phyloP scores from a whole-genome alignment of 2,113 vertebrate genomes.

The Sinocyclocheilus rhinocerous region DNA sequence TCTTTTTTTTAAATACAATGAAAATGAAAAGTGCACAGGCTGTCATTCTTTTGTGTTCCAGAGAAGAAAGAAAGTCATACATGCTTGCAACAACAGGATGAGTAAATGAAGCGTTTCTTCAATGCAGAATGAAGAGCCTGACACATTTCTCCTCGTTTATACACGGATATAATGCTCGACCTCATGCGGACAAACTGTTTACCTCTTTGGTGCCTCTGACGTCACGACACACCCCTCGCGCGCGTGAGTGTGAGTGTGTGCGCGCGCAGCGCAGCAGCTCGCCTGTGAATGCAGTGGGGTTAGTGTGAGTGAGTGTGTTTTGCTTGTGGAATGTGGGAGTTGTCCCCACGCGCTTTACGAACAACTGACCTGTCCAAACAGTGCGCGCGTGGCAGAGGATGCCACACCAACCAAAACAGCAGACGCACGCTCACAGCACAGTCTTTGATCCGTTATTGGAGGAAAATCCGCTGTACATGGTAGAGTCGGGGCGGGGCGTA shows the following conservation, averaged over 20 bases:
- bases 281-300: conserved; percentile 26
- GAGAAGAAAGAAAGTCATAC: background rate
- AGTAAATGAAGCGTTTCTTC: background rate
- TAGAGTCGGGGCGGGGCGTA: conserved; percentile 68
- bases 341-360: conserved; percentile 57
- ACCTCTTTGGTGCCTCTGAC: conserved; percentile 80
- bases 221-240: conserved; percentile 82
- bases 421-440: conserved; percentile 33
- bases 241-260: conserved; percentile 26
- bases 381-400: conserved; percentile 14
- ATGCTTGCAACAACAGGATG: background rate
- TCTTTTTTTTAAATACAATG: background rate
- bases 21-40: background rate
- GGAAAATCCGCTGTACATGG: conserved; percentile 62
- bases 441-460: conserved; percentile 66
- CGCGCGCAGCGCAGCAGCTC: conserved; percentile 41
- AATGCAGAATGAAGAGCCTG: background rate
- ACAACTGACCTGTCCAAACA: conserved; percentile 60
- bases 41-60: background rate
- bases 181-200: conserved; percentile 83
- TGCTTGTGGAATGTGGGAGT: conserved; percentile 58
- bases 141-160: conserved; percentile 45
- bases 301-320: conserved; percentile 32
- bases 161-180: conserved; percentile 70
- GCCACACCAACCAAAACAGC: conserved; percentile 66